Percentiles rank a stretch among this genome's conserved stretches.
phyloP scores from a whole-genome alignment of 2,797 vertebrate species.

The Ambastaia sidthimunki region DNA sequence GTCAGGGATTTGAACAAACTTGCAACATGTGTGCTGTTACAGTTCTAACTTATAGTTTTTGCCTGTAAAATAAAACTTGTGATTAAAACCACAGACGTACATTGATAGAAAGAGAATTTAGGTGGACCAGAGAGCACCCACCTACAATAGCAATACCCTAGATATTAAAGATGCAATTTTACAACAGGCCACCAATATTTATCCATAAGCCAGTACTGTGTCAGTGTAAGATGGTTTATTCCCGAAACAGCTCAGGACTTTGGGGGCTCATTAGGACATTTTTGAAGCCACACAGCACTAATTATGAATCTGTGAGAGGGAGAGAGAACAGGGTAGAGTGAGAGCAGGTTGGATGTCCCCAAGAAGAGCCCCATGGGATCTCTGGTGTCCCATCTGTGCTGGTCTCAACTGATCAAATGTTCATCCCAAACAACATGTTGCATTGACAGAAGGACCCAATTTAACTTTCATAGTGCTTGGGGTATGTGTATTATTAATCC shows the following conservation, averaged over 20 bases:
- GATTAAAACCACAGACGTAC: too few species aligned
- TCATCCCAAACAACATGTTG: conserved; percentile 60
- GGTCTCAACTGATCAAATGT: conserved; percentile 36
- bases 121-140: too few species aligned
- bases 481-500: conserved; percentile 77
- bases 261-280: conserved; percentile 57
- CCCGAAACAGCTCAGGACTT: conserved; percentile 14
- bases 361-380: conserved; percentile 35
- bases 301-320: conserved; percentile 44
- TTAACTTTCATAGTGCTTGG: conserved; percentile 72
- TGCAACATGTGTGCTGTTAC: too few species aligned
- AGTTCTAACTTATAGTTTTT: too few species aligned
- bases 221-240: conserved; percentile 15
- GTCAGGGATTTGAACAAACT: too few species aligned
- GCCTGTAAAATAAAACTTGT: too few species aligned
- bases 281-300: conserved; percentile 46
- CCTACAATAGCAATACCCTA: too few species aligned
- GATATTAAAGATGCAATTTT: neutral
- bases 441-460: conserved; percentile 60
- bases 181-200: neutral
- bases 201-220: neutral
- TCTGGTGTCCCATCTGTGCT: conserved; percentile 27
- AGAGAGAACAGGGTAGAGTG: neutral
- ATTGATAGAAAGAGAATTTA: too few species aligned
- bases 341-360: conserved; percentile 27